These are phyloP conservation scores for Drosophila melanosoma DNA, from an alignment of 2,888 invertebrate genomes.

Conservation along the genomic window DNA sequence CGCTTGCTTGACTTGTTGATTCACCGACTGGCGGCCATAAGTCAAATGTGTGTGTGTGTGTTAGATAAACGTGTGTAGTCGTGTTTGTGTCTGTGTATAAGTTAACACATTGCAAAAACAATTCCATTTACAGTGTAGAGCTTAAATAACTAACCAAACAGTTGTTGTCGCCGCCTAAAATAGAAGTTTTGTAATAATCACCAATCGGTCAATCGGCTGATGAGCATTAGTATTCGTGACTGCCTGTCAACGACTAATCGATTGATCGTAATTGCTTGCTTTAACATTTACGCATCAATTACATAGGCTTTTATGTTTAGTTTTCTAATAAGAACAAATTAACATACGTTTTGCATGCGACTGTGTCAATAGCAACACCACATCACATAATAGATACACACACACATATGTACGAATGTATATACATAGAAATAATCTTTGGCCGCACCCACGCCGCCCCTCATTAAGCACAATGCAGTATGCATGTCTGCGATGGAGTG, in stretches of 20 bases:
- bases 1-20: conserved; percentile 48
- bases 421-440: conserved; percentile 2
- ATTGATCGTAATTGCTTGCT: conserved; percentile 22
- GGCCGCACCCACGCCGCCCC: conserved; percentile 18
- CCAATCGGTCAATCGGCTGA: conserved; percentile 4
- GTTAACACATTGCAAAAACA: conserved; percentile 23
- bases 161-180: conserved; percentile 39
- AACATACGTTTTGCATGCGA: conserved; percentile 15
- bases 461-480: conserved; percentile 22
- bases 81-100: conserved; percentile 10
- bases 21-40: conserved; percentile 50
- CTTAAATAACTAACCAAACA: conserved; percentile 16
- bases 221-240: conserved; percentile 21
- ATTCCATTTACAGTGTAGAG: conserved; percentile 41
- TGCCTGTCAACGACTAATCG: conserved; percentile 19
- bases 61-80: conserved; percentile 35
- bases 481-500: conserved; percentile 15
- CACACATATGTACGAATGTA: conserved; percentile 2
- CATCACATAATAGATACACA: not conserved
- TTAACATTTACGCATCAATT: conserved; percentile 42
- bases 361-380: conserved; percentile 20
- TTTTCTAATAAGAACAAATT: conserved; percentile 43
- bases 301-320: conserved; percentile 32
- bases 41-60: not conserved
- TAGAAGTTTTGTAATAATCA: conserved; percentile 39